These are phyloP conservation scores for Drosophila atripex DNA, from an alignment of 2,888 invertebrate species.

Conservation along the genomic window DNA sequence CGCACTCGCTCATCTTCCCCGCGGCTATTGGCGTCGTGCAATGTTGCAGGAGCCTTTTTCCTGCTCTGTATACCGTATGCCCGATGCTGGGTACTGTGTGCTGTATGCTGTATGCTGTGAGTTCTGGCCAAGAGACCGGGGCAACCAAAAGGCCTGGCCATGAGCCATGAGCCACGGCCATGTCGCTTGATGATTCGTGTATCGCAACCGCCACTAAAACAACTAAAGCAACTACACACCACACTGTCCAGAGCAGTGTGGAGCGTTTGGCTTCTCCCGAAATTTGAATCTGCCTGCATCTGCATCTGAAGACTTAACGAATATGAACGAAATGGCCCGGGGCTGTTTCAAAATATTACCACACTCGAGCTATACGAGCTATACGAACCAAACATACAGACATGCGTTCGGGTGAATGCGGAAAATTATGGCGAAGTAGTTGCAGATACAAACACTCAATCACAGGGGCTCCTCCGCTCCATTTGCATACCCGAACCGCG, in stretches of 20 bases:
- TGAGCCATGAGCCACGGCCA: slow-evolving; percentile 55
- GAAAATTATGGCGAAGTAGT: slow-evolving; percentile 49
- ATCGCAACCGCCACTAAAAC: slow-evolving; percentile 39
- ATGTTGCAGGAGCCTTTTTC: slow-evolving; percentile 70
- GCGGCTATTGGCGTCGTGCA: slow-evolving; percentile 74
- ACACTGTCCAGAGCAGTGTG: neutral
- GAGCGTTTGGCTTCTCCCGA: slow-evolving; percentile 63
- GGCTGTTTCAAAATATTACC: slow-evolving; percentile 74
- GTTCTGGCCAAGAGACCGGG: slow-evolving; percentile 25
- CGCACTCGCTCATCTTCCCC: slow-evolving; percentile 75
- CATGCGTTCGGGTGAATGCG: slow-evolving; percentile 42
- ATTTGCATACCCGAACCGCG: slow-evolving; percentile 33
- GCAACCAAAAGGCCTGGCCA: slow-evolving; percentile 22
- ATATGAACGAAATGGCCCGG: slow-evolving; percentile 76
- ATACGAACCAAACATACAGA: slow-evolving; percentile 7
- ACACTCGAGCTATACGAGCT: slow-evolving; percentile 32
- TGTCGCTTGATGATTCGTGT: slow-evolving; percentile 58
- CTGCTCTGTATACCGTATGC: slow-evolving; percentile 40
- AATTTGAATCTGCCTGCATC: slow-evolving; percentile 77
- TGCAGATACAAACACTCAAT: slow-evolving; percentile 66
- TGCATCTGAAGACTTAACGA: slow-evolving; percentile 80
- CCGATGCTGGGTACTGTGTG: slow-evolving; percentile 29
- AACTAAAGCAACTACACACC: slow-evolving; percentile 1
- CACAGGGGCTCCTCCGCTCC: slow-evolving; percentile 42
- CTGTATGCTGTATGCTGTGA: neutral